Percentiles rank a stretch among this genome's conserved stretches.
Conservation (phyloP, 30 jellyfish, hydroid and myxozoan genomes). For the Euphysa ruthae region DNA sequence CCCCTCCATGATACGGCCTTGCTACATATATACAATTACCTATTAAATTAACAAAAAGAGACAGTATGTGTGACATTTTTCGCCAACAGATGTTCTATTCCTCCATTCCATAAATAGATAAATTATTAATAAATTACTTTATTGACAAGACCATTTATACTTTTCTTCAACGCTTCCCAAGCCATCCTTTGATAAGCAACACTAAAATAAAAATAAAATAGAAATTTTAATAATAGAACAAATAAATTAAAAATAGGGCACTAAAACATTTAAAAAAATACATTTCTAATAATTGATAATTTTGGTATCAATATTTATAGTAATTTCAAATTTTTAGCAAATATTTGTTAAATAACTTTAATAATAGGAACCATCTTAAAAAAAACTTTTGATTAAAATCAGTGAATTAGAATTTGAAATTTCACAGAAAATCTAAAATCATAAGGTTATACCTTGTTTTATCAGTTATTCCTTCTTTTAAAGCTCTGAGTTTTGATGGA, state of each 20-base stretch:
- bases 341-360: no score
- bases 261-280: not conserved
- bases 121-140: slow-evolving; percentile 58
- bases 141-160: slow-evolving; percentile 91
- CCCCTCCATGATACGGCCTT: no score
- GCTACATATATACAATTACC: no score
- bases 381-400: no score
- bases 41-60: no score
- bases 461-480: slow-evolving; percentile 77
- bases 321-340: no score
- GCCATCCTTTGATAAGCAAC: slow-evolving; percentile 95
- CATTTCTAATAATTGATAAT: not conserved
- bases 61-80: no score
- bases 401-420: no score
- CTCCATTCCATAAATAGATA: no score
- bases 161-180: slow-evolving; percentile 97
- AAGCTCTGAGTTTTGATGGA: slow-evolving; percentile 66
- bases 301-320: no score
- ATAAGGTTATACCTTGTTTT: slow-evolving; percentile 52
- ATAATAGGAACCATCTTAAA: no score
- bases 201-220: slow-evolving; percentile 15
- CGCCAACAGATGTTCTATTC: no score
- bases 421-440: not conserved
- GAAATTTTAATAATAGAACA: not conserved
- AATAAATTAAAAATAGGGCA: not conserved